These are phyloP conservation scores for Varanus salvator DNA, from an alignment of 2,113 vertebrate species.

Conservation along the genomic window DNA sequence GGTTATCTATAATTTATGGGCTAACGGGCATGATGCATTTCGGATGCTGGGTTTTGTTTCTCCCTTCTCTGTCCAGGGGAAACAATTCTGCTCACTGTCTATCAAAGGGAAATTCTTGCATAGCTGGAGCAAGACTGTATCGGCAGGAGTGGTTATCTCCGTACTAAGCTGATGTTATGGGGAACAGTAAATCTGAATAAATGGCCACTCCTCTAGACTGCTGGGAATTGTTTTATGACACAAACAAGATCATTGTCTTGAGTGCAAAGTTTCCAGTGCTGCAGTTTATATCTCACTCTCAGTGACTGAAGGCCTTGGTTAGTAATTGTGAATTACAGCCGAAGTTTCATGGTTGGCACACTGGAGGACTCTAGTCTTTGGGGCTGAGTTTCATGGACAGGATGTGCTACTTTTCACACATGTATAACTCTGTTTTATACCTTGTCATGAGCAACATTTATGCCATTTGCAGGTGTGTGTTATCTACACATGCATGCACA, in stretches of 20 bases:
- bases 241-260: slow-evolving; percentile 11
- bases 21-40: not conserved
- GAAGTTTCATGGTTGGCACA: not conserved
- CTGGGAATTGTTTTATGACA: slow-evolving; percentile 21
- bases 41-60: not conserved
- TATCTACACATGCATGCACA: not conserved
- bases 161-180: not conserved
- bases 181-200: slow-evolving; percentile 33
- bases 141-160: not conserved
- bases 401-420: not conserved
- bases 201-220: slow-evolving; percentile 16
- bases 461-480: not conserved
- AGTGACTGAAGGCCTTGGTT: not conserved
- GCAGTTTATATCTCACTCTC: not conserved
- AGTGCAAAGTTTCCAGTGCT: slow-evolving; percentile 15
- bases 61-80: not conserved
- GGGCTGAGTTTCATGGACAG: slow-evolving; percentile 1
- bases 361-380: slow-evolving; percentile 3
- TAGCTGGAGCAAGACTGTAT: not conserved
- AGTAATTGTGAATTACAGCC: not conserved
- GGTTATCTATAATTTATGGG: not conserved
- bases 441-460: not conserved
- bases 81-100: rapidly evolving
- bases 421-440: not conserved
- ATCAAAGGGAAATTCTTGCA: not conserved